Base-by-base conservation (phyloP, 2,888 invertebrate genomes). In the Ptilodon capucinus region DNA sequence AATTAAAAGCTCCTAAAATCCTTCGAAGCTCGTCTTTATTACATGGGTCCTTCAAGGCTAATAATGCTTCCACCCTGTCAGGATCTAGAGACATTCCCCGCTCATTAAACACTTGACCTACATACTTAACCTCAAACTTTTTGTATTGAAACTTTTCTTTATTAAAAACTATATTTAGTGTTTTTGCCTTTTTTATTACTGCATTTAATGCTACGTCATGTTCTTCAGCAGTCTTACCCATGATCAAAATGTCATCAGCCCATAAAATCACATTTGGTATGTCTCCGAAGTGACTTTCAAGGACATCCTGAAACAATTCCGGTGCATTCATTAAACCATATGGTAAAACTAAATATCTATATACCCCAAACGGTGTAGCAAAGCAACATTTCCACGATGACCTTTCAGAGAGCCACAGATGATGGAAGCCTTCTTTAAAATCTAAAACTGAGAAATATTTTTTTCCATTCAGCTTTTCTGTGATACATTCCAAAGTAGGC, bases 351-450 rank as follows among this genome's bases (percentile, higher is more conserved):
- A 23, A 17, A 19, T 7, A 38, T 19, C 8, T 38, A 19, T 38
- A 38, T 2, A 18, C 18, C 4, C 38, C 38, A 38, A 38, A 38
- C 11, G 45, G 48, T 2, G 44, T 46, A 14, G 42, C 44, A 42
- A 53, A 53, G 18, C 51, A 54, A 32, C 54, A 54, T 35, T 52
- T 52, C 50, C 54, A 54, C n/a, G 54, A 50, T n/a, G 54, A 32
- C 4, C 21, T n/a, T 16, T 52, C 47, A n/a, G 23, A 35, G 3
- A 58, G 25, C 0, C 7, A n/a, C 7, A 51, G 11, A 44, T 54
- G 54, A 47, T 60, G 56, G 14, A 60, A 54, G 1, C 50, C 59
- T 42, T 59, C 59, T 14, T 38, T 13, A 4, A 60, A 41, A 40
- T 60, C 59, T 11, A 56, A 14, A 0, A 60, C 54, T 25, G 54